Percentiles rank a stretch among this genome's conserved stretches.
Conservation (phyloP, 2,888 invertebrate species). For the Dryobota labecula region DNA sequence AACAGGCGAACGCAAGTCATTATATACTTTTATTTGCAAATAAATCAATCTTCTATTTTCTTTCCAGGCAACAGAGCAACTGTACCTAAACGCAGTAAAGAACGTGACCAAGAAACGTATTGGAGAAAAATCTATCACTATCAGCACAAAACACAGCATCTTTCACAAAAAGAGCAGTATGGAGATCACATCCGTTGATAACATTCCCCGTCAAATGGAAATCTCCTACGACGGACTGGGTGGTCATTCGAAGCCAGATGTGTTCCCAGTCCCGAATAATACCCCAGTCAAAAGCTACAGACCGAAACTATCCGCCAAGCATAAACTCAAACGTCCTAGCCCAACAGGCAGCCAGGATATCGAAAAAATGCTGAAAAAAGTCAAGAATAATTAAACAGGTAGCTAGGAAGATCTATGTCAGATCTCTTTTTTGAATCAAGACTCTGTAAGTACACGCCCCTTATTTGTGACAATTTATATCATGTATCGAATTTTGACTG, state of each 20-base stretch:
- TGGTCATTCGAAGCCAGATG: constrained; percentile 89
- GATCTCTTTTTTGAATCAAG: constrained; percentile 18
- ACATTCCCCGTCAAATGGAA: constrained; percentile 63
- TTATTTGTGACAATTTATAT: constrained; percentile 38
- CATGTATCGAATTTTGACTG: constrained; percentile 36
- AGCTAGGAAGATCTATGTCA: neutral
- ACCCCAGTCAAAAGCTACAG: constrained; percentile 68
- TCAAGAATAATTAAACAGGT: constrained; percentile 44
- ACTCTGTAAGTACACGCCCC: constrained; percentile 51
- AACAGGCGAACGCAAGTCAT: no score
- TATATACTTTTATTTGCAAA: neutral
- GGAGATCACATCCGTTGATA: constrained; percentile 67
- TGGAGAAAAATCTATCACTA: constrained; percentile 58
- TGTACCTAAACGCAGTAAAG: constrained; percentile 74
- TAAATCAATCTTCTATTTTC: neutral
- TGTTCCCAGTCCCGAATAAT: constrained; percentile 81
- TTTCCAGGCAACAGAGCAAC: constrained; percentile 79
- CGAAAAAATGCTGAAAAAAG: constrained; percentile 74
- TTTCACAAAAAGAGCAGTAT: constrained; percentile 76
- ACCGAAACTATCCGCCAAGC: constrained; percentile 78
- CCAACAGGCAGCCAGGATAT: constrained; percentile 76
- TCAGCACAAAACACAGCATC: constrained; percentile 72
- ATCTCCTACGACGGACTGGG: constrained; percentile 89
- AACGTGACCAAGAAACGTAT: constrained; percentile 64
- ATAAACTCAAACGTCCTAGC: constrained; percentile 77